Conservation (phyloP, 1,140 invertebrate species). For the Pectinophora gossypiella region DNA sequence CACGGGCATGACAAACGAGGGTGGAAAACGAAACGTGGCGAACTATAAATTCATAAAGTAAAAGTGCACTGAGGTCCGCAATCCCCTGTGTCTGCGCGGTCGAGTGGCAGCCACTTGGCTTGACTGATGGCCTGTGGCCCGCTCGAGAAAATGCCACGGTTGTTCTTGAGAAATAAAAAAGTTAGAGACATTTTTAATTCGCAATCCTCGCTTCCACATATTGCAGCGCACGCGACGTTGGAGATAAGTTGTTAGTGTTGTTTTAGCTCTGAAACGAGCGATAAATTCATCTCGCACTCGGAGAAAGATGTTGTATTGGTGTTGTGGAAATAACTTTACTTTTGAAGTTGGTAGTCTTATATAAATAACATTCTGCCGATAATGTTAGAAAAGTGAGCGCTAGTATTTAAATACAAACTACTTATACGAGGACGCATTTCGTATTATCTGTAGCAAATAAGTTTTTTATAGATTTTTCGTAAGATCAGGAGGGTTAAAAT, state of each 20-base stretch:
- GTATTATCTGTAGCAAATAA: too few relatives aligned
- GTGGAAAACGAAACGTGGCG: conserved; percentile 38
- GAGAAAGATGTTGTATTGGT: not conserved
- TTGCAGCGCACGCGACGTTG: not conserved
- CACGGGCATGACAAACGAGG: conserved; percentile 44
- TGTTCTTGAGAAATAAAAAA: conserved; percentile 21
- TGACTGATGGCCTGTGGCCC: conserved; percentile 58
- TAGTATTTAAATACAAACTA: not conserved
- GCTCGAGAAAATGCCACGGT: conserved; percentile 36
- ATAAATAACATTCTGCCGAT: not conserved
- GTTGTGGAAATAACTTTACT: not conserved
- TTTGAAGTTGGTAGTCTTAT: not conserved
- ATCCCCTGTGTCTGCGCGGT: conserved; percentile 49
- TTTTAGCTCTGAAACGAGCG: not conserved
- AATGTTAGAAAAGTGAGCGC: not conserved
- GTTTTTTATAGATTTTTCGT: too few relatives aligned
- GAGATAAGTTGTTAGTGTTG: not conserved
- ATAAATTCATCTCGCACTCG: not conserved
- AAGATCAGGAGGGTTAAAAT: too few relatives aligned
- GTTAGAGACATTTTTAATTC: conserved; percentile 11
- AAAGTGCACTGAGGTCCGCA: conserved; percentile 56
- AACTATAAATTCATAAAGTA: conserved; percentile 64
- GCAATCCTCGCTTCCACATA: conserved; percentile 3
- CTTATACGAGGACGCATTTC: too few relatives aligned
- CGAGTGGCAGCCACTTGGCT: conserved; percentile 52